Percentiles rank a stretch among this genome's conserved stretches.
Evolutionary conservation across 2,797 vertebrate species (phyloP).

Genomic region (Bradypodion pumilum): DNA sequence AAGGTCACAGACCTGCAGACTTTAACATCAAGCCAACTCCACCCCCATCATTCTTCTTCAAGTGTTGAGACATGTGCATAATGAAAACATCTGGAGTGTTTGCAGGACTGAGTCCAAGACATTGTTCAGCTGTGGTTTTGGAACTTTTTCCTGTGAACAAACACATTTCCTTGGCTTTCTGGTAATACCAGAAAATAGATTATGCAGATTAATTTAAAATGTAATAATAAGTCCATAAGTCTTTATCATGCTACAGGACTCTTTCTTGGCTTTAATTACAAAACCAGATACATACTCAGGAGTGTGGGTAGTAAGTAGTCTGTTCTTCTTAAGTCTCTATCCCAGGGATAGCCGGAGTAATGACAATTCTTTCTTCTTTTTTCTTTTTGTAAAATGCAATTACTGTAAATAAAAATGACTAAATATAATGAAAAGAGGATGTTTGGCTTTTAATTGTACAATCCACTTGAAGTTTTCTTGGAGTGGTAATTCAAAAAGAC

Average conservation of each 20-base stretch:
- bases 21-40: background rate
- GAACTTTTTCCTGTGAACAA: background rate
- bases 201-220: background rate
- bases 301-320: background rate
- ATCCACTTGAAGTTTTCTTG: no score
- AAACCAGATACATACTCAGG: background rate
- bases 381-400: background rate
- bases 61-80: no score
- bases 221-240: background rate
- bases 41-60: no score
- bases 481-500: no score
- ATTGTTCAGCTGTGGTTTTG: background rate
- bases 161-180: background rate
- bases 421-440: background rate
- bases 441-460: background rate
- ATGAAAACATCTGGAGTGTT: no score
- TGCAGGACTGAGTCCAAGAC: background rate
- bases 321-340: background rate
- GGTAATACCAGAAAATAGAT: background rate
- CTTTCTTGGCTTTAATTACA: background rate
- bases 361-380: background rate
- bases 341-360: background rate
- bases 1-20: background rate
- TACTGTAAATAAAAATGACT: background rate
- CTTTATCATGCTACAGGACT: background rate